Evolutionary conservation across 2,113 vertebrate species (phyloP), one percentile per base, ranked within the genome.

Genomic region (Osmerus mordax): DNA sequence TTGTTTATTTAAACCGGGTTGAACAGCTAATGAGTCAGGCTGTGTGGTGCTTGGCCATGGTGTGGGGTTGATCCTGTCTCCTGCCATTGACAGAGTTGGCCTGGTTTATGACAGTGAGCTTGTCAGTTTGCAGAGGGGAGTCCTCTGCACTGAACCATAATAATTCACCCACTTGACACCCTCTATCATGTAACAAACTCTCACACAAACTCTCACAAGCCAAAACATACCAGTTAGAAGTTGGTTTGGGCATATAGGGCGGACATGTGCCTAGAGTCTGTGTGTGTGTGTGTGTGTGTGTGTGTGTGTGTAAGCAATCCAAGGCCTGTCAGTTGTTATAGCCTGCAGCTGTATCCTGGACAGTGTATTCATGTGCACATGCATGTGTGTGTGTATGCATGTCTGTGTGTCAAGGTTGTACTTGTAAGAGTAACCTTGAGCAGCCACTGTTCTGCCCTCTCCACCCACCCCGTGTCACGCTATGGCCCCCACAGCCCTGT

Each of bases 261-360:
- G 41, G 41, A 47, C 41, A 47, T 8, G 32, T 64, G 29, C 60
- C 21, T 62, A 29, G 4, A 25, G 66, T n/a, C 14, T 23, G 23
- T 1, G 23, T 23, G 1, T 23, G 23, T 23, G 23, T 36, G 36
- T 29, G 21, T 70, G 5, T 67, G 41, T 67, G 69, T 67, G 64
- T 9, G 18, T 47, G 41, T 29, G 66, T 54, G 32, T 54, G 11
- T 75, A 69, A 60, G 60, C 29, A 41, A 47, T 25, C 8, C 25
- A 16, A 47, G n/a, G 14, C 25, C 55, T 69, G 28, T 41, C 68
- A 60, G 47, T 67, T 53, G 14, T 60, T 78, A 25, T 51, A 36
- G 61, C 65, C 15, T 32, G 62, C 69, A 80, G 69, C 75, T 80
- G 74, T 74, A 74, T 75, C 78, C 78, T 75, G 75, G 74, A 70